Conservation (phyloP, 2,113 vertebrate species). For the Saccopteryx leptura region DNA sequence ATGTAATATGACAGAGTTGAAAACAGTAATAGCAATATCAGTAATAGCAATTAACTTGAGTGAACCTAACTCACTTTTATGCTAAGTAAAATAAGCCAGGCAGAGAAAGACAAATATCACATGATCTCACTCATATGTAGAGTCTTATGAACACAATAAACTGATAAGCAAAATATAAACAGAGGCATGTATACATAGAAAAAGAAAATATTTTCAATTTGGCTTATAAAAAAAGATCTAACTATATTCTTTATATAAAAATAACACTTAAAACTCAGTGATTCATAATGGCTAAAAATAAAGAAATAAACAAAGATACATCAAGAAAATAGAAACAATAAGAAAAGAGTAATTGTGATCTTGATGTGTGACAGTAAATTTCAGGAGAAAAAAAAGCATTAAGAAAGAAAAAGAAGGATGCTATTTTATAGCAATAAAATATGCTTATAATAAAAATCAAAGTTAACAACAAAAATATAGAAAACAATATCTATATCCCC, state of each 20-base stretch:
- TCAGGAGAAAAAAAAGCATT: neutral
- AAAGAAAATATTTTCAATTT: neutral
- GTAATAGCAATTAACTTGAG: slow-evolving; percentile 9
- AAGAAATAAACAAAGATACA: neutral
- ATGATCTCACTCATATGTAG: no score
- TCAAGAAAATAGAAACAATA: neutral
- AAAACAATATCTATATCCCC: neutral
- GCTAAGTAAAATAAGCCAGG: no score
- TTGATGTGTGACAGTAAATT: neutral
- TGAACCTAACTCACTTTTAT: neutral
- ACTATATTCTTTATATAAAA: neutral
- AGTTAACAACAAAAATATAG: neutral
- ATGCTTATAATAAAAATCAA: neutral
- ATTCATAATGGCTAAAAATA: neutral
- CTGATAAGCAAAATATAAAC: no score
- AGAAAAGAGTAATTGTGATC: slow-evolving; percentile 1
- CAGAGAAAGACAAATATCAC: no score
- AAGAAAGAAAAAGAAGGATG: neutral
- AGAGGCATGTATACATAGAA: neutral
- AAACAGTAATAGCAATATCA: slow-evolving; percentile 3
- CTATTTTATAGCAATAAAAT: neutral
- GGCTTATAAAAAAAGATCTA: neutral
- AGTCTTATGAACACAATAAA: no score
- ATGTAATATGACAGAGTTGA: neutral
- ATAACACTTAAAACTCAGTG: neutral